Percentiles rank a stretch among this genome's conserved stretches.
Evolutionary conservation across 2,113 vertebrate species (phyloP).

Genomic region (Seriola rivoliana): DNA sequence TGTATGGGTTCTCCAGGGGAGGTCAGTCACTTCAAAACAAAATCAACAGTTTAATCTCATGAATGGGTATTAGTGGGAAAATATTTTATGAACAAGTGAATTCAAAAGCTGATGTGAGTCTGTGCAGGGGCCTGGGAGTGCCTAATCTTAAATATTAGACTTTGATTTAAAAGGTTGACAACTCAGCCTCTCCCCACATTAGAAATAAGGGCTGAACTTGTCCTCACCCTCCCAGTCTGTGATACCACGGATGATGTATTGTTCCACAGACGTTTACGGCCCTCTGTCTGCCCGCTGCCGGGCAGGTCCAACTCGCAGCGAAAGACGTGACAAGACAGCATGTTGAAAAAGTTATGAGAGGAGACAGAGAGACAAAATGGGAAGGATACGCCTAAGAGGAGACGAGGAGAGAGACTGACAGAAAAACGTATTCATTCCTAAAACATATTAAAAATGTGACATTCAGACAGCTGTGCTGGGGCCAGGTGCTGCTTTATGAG

Average conservation of each 20-base stretch:
- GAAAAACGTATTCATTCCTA: slow-evolving; percentile 14
- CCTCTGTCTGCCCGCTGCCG: slow-evolving; percentile 1
- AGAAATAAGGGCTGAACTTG: neutral
- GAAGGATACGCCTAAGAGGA: neutral
- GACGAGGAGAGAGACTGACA: neutral
- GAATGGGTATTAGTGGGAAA: neutral
- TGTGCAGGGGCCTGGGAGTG: neutral
- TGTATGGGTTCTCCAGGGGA: neutral
- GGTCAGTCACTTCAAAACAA: neutral
- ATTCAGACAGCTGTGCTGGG: slow-evolving; percentile 30
- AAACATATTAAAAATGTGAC: slow-evolving; percentile 57
- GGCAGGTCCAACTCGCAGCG: neutral
- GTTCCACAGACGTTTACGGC: slow-evolving; percentile 18
- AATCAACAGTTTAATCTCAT: neutral
- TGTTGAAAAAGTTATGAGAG: slow-evolving; percentile 28
- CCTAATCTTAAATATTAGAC: slow-evolving; percentile 2
- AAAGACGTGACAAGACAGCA: neutral
- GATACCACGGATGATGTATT: slow-evolving; percentile 12
- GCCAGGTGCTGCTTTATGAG: slow-evolving; percentile 38
- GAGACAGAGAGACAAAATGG: slow-evolving; percentile 32
- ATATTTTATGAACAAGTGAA: neutral
- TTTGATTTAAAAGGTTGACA: slow-evolving; percentile 14
- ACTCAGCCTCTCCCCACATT: slow-evolving; percentile 6
- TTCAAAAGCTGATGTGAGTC: neutral
- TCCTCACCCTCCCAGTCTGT: neutral